Evolutionary conservation across 2,113 vertebrate species (phyloP), one percentile per base, ranked within the genome.

Genomic region (Bos indicus): DNA sequence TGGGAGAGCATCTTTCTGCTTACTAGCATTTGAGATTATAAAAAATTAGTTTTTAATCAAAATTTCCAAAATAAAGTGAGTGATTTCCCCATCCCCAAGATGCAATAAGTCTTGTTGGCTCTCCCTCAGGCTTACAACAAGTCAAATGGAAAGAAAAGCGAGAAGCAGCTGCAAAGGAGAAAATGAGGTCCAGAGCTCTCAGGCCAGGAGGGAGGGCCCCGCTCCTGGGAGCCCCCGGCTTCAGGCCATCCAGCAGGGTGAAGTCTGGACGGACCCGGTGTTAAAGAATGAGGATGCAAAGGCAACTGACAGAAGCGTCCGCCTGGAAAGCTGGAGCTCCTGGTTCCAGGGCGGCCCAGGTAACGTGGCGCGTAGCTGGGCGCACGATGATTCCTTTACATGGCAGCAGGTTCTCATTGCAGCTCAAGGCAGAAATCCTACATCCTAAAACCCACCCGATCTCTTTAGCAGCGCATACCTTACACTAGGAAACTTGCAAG

Each of bases 401-500:
- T 51, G 5, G 98, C 97, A 96, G 92, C 57, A 19, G 51, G 57
- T 97, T 96, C 96, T 96, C 36, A 5, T 96, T 81, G 88, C 57
- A 94, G 98, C 94, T 95, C 94, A 92, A 95, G 97, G 98, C 97
- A 60, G 81, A 98, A 98, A 94, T 98, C 98, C 95, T 84, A 98
- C 97, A 95, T 98, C 88, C 97, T 87, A 98, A 94, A 98, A 98
- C 96, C 96, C 93, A 43, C 98, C 98, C 88, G 56, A 84, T 98
- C 98, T 98, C 95, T 96, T 97, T 94, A 97, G 98, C 98, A 98
- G 98, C 94, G 97, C 98, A 96, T 78, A 98, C 97, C 98, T 98
- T 97, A 95, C 71, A 97, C 96, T 95, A 98, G 97, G 98, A 98
- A 98, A 99, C 98, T 98, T 98, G 99, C 98, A 98, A 98, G 98